Evolutionary conservation across 1,140 invertebrate species (phyloP).

Genomic region (Bombus breviceps): DNA sequence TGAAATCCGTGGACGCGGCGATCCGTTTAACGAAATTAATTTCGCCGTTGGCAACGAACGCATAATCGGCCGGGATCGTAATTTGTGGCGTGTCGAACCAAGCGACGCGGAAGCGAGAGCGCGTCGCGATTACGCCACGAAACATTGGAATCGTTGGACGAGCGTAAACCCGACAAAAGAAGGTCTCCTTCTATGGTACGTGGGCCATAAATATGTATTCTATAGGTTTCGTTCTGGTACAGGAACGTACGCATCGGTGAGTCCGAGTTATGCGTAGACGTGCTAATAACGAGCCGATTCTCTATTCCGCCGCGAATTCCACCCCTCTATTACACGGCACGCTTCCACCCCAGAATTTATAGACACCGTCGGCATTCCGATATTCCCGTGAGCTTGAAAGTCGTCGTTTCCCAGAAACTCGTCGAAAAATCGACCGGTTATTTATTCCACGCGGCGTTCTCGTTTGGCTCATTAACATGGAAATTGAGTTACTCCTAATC

Average conservation of each 20-base stretch:
- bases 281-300: constrained; percentile 81
- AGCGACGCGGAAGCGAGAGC: constrained; percentile 33
- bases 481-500: constrained; percentile 8
- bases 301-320: constrained; percentile 76
- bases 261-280: constrained; percentile 79
- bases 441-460: neutral
- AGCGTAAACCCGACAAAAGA: constrained; percentile 36
- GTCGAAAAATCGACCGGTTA: neutral
- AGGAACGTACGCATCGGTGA: constrained; percentile 74
- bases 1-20: neutral
- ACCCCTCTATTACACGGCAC: constrained; percentile 72
- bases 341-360: constrained; percentile 59
- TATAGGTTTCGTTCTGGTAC: neutral
- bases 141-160: constrained; percentile 10
- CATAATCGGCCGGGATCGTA: neutral
- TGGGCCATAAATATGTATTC: constrained; percentile 41
- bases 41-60: neutral
- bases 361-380: constrained; percentile 50
- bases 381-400: neutral
- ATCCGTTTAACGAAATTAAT: constrained; percentile 42
- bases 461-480: neutral
- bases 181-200: constrained; percentile 15
- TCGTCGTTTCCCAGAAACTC: constrained; percentile 9
- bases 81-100: constrained; percentile 28
- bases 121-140: constrained; percentile 14